A percentile compares a stretch with the other conserved stretches of the same genome.
phyloP scores from a whole-genome alignment of 35 echinoderm and acorn worm species.

The Ophiothrix spiculata region DNA sequence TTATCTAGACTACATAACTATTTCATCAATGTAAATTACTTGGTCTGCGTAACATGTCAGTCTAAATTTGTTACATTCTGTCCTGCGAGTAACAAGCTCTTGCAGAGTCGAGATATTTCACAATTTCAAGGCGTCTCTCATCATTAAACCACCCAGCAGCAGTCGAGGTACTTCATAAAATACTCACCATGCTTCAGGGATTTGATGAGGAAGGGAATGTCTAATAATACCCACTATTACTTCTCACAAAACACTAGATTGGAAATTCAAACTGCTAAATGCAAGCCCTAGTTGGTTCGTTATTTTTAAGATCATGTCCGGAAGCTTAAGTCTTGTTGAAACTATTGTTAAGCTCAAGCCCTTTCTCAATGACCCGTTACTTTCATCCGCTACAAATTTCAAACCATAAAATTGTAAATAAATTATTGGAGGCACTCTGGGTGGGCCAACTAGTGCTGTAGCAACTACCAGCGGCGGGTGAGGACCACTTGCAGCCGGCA shows the following conservation, averaged over 20 bases:
- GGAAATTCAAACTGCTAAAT: too few relatives aligned
- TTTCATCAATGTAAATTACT: background rate
- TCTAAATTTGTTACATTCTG: background rate
- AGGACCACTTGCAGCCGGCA: background rate
- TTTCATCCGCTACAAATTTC: background rate
- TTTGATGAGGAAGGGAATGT: background rate
- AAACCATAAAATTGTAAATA: background rate
- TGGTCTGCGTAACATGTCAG: background rate
- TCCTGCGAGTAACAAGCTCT: background rate
- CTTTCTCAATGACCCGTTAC: background rate
- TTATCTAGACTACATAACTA: too few relatives aligned
- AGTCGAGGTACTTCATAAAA: background rate
- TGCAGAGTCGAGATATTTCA: conserved; percentile 1
- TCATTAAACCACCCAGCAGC: background rate
- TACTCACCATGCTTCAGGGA: background rate
- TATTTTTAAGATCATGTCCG: conserved; percentile 1
- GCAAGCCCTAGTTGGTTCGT: background rate
- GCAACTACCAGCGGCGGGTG: background rate
- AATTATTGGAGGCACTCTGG: conserved; percentile 1
- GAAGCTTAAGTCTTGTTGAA: background rate
- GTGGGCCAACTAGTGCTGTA: background rate
- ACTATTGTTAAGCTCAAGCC: background rate
- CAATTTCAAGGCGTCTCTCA: background rate
- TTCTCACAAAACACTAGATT: too few relatives aligned
- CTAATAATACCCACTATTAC: background rate